Conservation (phyloP, 2,888 invertebrate genomes). For the Criorhina ranunculi region DNA sequence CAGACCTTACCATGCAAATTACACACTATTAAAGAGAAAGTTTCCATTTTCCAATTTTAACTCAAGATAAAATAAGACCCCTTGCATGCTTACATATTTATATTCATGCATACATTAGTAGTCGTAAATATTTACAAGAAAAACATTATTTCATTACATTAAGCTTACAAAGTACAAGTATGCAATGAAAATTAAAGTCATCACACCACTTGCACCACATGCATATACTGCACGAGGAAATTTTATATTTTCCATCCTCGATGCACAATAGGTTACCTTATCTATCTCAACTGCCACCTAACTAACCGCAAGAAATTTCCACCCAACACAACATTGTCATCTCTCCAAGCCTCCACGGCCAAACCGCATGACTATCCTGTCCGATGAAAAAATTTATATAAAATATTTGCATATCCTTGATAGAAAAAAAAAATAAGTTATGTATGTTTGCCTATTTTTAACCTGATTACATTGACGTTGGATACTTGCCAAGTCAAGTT, state of each 20-base stretch:
- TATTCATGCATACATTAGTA: no score
- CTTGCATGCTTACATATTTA: no score
- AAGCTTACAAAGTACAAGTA: not conserved
- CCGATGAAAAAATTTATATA: constrained; percentile 27
- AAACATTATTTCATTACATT: not conserved
- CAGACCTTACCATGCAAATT: no score
- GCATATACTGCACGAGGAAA: not conserved
- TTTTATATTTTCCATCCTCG: not conserved
- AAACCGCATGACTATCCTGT: constrained; percentile 32
- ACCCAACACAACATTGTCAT: constrained; percentile 37
- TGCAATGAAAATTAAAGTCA: not conserved
- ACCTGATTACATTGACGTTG: constrained; percentile 64
- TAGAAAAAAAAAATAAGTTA: not conserved
- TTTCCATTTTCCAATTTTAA: no score
- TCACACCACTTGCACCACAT: not conserved
- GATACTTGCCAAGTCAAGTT: constrained; percentile 43
- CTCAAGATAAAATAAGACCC: no score
- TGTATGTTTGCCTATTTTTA: constrained; percentile 51
- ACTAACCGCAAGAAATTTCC: constrained; percentile 25
- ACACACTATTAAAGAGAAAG: no score
- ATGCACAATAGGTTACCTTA: constrained; percentile 10
- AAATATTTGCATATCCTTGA: constrained; percentile 57
- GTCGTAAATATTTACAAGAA: no score
- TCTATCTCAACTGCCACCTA: not conserved
- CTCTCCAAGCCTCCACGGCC: not conserved